Evolutionary conservation across 2,113 vertebrate species (phyloP).

Genomic region (Dinomys branickii): DNA sequence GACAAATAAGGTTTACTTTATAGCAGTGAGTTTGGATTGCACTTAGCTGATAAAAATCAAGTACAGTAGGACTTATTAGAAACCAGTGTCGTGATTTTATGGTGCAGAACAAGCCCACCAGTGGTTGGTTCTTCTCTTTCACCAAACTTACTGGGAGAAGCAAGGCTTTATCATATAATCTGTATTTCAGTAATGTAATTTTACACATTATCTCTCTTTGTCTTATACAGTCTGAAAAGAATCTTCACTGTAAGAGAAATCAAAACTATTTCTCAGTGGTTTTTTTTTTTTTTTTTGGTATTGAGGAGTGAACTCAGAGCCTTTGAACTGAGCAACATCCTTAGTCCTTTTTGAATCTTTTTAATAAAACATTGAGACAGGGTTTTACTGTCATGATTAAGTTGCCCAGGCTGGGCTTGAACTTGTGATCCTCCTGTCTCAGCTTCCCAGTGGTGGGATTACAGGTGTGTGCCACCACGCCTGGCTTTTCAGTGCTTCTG

Average conservation of each 20-base stretch:
- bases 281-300: not conserved
- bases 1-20: not conserved
- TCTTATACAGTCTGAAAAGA: not conserved
- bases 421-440: not conserved
- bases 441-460: not conserved
- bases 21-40: not conserved
- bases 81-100: not conserved
- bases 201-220: not conserved
- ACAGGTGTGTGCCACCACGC: not conserved
- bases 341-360: not conserved
- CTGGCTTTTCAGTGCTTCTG: not conserved
- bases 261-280: not conserved
- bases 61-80: not conserved
- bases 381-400: not conserved
- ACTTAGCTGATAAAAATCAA: constrained; percentile 1
- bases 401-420: not conserved
- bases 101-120: not conserved
- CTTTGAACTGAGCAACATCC: not conserved
- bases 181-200: not conserved
- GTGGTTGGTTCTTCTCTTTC: not conserved
- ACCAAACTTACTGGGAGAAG: not conserved
- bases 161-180: not conserved
- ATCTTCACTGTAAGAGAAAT: not conserved
- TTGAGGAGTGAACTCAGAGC: not conserved
- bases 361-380: not conserved